Base-by-base conservation (phyloP, 2,888 invertebrate species). In the Phragmatobia fuliginosa region DNA sequence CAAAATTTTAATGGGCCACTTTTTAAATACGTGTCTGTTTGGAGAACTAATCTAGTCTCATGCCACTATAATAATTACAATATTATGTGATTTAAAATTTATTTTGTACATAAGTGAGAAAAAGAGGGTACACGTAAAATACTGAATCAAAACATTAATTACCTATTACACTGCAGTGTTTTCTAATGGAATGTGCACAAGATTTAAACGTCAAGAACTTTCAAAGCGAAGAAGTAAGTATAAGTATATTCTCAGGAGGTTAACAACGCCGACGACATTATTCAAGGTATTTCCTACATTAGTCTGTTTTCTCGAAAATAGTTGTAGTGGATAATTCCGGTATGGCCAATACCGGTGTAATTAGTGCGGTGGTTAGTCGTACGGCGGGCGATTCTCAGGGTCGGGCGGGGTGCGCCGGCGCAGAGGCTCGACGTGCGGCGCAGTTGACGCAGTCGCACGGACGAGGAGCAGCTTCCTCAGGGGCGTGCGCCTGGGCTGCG, bases 371-470 rank as follows among this genome's bases (percentile, higher is more conserved):
- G n/a, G 82, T 83, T 60, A 81, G 80, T 67, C 75, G 76, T 74
- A 77, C 81, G 31, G 7, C 21, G 7, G 74, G 64, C 66, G 67
- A 25, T 60, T 73, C 73, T 88, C 87, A 90, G 66, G 87, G 87
- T 4, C 76, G 80, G 59, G 87, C 83, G 52, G 78, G 78, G 58
- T 79, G 67, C 25, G 87, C 84, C 49, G 90, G 89, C 28, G 87
- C 84, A 56, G 90, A 89, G 74, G 85, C 83, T 28, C 91, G 88
- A 2, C 91, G 88, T 4, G 90, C 83, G 16, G 79, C 62, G 87
- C 94, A 94, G 87, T 94, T 94, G 74, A 81, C 78, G 87, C 94
- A 94, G 45, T 74, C 86, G 88, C 94, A 94, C 32, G 89, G 74
- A 0, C 80, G 84, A 56, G 90, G 86, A 62, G 85, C 75, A 18